Conservation (phyloP, 2,888 invertebrate genomes). For the Lathronympha strigana region DNA sequence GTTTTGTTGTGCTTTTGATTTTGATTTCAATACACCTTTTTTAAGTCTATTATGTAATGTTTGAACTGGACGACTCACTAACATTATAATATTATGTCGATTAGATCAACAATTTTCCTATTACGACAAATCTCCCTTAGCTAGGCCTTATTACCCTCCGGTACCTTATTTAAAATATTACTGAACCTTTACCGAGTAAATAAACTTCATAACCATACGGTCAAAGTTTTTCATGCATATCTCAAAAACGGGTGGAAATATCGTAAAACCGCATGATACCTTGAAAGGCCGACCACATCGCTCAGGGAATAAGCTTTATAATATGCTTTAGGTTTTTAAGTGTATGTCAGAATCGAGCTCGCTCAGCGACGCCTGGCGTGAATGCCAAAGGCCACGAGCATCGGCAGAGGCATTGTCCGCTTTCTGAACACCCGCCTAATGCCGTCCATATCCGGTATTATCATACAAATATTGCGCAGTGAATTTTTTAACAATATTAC, state of each 20-base stretch:
- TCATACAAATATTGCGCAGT: slow-evolving; percentile 10
- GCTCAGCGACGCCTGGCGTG: slow-evolving; percentile 1
- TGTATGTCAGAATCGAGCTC: slow-evolving; percentile 8
- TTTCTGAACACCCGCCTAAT: slow-evolving; percentile 14
- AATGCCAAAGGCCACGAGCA: slow-evolving; percentile 17
- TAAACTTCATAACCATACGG: too few species aligned
- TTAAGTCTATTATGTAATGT: too few species aligned
- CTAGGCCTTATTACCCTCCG: too few species aligned
- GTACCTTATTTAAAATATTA: too few species aligned
- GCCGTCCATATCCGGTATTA: slow-evolving; percentile 14
- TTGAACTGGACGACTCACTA: too few species aligned
- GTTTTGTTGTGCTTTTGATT: too few species aligned
- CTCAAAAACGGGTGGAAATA: not conserved
- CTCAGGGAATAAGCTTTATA: slow-evolving; percentile 19
- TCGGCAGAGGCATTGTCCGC: slow-evolving; percentile 5
- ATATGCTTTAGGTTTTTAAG: too few species aligned
- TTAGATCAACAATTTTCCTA: too few species aligned
- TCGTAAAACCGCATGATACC: not conserved
- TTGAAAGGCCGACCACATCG: not conserved
- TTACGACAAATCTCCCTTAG: too few species aligned
- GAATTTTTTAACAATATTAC: not conserved
- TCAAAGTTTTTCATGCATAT: not conserved
- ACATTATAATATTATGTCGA: too few species aligned
- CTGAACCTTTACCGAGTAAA: too few species aligned
- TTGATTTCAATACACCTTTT: too few species aligned